Evolutionary conservation across 2,888 invertebrate genomes (phyloP).

Genomic region (Nephrotoma appendiculata): DNA sequence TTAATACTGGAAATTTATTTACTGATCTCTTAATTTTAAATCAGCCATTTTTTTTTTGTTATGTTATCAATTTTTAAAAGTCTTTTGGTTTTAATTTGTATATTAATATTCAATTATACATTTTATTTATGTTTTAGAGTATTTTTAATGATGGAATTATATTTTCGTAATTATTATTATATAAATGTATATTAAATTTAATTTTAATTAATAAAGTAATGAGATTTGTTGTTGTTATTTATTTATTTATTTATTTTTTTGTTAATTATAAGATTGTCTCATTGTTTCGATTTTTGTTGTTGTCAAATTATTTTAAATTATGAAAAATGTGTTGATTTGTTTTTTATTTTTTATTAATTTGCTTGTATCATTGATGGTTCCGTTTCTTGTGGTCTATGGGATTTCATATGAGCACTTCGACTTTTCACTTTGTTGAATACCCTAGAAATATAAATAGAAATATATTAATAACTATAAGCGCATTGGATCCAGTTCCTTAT

Average conservation of each 20-base stretch:
- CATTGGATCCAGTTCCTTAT: neutral
- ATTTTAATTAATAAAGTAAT: slow-evolving; percentile 1
- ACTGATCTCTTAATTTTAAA: neutral
- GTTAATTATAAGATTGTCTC: slow-evolving; percentile 2
- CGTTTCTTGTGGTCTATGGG: slow-evolving; percentile 82
- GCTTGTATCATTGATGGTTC: slow-evolving; percentile 34
- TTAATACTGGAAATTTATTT: slow-evolving; percentile 10
- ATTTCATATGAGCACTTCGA: slow-evolving; percentile 99
- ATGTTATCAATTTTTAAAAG: neutral
- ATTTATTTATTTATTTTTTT: neutral
- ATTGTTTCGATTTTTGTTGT: neutral
- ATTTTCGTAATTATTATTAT: too few relatives aligned
- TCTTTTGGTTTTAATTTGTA: neutral
- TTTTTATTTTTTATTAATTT: slow-evolving; percentile 12
- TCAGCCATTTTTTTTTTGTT: neutral
- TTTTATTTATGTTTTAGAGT: neutral
- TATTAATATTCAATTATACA: neutral
- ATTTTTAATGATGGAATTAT: neutral
- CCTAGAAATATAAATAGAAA: slow-evolving; percentile 39
- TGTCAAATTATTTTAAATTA: slow-evolving; percentile 12
- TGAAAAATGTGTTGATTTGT: slow-evolving; percentile 16
- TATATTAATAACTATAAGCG: neutral
- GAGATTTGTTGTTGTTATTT: neutral
- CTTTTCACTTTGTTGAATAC: slow-evolving; percentile 97
- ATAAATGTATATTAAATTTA: neutral